These are phyloP conservation scores for Cerastis rubricosa DNA, from an alignment of 2,888 invertebrate genomes.

Conservation along the genomic window DNA sequence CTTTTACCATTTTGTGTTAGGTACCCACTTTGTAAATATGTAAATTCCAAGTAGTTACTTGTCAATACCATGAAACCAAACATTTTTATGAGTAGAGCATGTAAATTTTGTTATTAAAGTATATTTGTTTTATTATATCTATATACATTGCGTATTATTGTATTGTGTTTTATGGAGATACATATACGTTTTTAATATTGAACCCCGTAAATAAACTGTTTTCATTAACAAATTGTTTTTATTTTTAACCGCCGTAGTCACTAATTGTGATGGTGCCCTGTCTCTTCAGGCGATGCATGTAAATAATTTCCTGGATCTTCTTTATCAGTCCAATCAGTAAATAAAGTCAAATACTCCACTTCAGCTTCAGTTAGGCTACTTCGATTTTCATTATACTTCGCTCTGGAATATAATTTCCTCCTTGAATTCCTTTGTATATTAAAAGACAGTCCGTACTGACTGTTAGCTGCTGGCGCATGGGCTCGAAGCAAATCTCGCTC, in stretches of 20 bases:
- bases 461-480: conserved; percentile 73
- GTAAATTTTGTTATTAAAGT: conserved; percentile 87
- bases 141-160: conserved; percentile 75
- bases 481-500: conserved; percentile 85
- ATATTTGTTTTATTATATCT: conserved; percentile 83
- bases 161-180: conserved; percentile 85
- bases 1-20: conserved; percentile 85
- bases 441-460: conserved; percentile 22
- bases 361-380: conserved; percentile 77
- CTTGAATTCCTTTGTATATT: conserved; percentile 25
- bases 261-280: conserved; percentile 6
- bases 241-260: conserved; percentile 13
- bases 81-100: conserved; percentile 87
- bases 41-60: conserved; percentile 88
- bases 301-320: conserved; percentile 81
- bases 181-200: conserved; percentile 83
- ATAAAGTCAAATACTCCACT: conserved; percentile 81
- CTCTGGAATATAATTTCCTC: conserved; percentile 50
- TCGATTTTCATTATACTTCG: conserved; percentile 52
- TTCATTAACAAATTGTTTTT: conserved; percentile 77
- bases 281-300: conserved; percentile 56
- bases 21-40: conserved; percentile 87
- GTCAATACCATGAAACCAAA: conserved; percentile 90
- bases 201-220: conserved; percentile 89
- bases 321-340: conserved; percentile 84